Conservation (phyloP, 1,140 invertebrate genomes). For the Tetramorium parvispinum region DNA sequence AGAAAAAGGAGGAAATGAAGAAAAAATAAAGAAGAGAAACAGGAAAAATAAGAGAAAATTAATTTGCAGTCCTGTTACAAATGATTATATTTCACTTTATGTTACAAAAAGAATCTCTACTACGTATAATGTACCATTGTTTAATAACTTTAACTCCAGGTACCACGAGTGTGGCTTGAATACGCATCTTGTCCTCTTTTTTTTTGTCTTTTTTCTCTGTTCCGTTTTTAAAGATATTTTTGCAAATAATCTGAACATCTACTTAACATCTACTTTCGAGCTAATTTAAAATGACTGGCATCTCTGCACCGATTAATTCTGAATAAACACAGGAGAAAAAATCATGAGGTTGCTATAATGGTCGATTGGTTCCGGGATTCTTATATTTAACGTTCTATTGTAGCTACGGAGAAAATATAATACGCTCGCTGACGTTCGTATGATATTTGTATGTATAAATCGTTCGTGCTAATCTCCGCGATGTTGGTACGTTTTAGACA, state of each 20-base stretch:
- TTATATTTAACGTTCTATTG: slow-evolving; percentile 36
- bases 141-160: slow-evolving; percentile 64
- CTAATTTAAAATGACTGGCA: slow-evolving; percentile 62
- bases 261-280: slow-evolving; percentile 62
- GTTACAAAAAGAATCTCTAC: slow-evolving; percentile 80
- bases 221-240: slow-evolving; percentile 14
- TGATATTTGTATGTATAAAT: slow-evolving; percentile 56
- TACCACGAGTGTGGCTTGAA: slow-evolving; percentile 49
- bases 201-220: neutral
- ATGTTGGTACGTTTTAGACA: slow-evolving; percentile 54
- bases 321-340: slow-evolving; percentile 42
- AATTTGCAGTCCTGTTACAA: slow-evolving; percentile 73
- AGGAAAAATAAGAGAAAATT: neutral
- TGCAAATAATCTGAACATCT: slow-evolving; percentile 70
- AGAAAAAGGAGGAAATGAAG: neutral
- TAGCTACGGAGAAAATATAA: slow-evolving; percentile 69
- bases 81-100: slow-evolving; percentile 81
- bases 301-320: slow-evolving; percentile 10
- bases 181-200: slow-evolving; percentile 1
- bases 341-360: slow-evolving; percentile 22
- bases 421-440: slow-evolving; percentile 41
- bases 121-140: slow-evolving; percentile 64
- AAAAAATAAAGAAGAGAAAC: neutral
- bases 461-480: slow-evolving; percentile 23
- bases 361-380: neutral